Evolutionary conservation across 2,797 vertebrate species (phyloP), one percentile per base, ranked within the genome.

Genomic region (Adrianichthys oophorus): DNA sequence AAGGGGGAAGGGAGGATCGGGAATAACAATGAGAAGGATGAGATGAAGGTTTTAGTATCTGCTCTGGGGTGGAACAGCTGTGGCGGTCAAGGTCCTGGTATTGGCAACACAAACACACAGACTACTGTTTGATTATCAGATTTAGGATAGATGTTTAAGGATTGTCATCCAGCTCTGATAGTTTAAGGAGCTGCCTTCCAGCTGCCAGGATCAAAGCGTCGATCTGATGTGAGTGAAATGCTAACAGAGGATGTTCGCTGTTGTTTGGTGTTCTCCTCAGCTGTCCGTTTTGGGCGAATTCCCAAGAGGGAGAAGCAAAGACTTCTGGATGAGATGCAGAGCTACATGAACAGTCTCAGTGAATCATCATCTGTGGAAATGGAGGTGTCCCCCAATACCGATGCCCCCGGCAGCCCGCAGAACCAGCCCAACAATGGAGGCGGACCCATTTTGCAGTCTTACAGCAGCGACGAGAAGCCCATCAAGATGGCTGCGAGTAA

Each of bases 311-410:
- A 94, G 85, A 94, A 94, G 67, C 93, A 93, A 80, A 83, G 93
- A 13, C 87, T 94, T 0, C n/a, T 94, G 83, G 92, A 94, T 32
- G 93, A 94, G 80, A 93, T 94, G 90, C 91, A 92, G 86, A 94
- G 91, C 81, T 92, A 92, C 82, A 92, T 93, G 90, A 92, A 92
- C 87, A 92, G 89, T 58, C 90, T 93, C 49, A 92, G 90, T 3
- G 90, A 92, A 73, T 85, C 90, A 0, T 78, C 90, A 4, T 84
- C 90, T 68, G 86, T 92, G 83, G 91, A 92, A n/a, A 86, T 90
- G 57, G 90, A 90, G 70, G 73, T 86, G 41, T 86, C 87, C 0
- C 65, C 85, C 15, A 68, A 80, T 3, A n/a, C 76, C 0, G 83
- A 90, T 0, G 73, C 74, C 50, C 83, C 86, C 5, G 71, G 85